phyloP scores from a whole-genome alignment of 1,140 invertebrate species.

The Lepidurus apus region DNA sequence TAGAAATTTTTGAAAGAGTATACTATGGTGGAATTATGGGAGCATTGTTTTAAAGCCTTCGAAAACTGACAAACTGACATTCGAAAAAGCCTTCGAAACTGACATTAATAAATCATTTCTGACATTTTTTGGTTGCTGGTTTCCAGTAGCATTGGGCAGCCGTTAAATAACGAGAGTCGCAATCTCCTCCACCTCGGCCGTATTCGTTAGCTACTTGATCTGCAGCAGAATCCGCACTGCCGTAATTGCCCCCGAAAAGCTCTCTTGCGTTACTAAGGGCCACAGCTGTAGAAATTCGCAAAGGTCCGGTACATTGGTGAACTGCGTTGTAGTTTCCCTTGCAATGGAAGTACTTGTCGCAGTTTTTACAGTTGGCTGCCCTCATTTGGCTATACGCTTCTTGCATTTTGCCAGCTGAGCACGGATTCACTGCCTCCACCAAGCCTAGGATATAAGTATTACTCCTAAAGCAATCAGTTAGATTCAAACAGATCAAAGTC shows the following conservation, averaged over 20 bases:
- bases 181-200: slow-evolving; percentile 25
- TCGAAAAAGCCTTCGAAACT: neutral
- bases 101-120: neutral
- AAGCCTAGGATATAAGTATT: neutral
- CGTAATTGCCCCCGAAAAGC: neutral
- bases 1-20: no score
- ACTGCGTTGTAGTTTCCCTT: slow-evolving; percentile 29
- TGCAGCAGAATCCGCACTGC: slow-evolving; percentile 14
- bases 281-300: slow-evolving; percentile 1
- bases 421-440: slow-evolving; percentile 22
- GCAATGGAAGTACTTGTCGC: slow-evolving; percentile 31
- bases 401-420: slow-evolving; percentile 25
- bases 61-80: neutral
- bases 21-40: no score
- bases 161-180: slow-evolving; percentile 4
- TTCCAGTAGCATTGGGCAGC: neutral
- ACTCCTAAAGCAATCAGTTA: no score
- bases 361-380: slow-evolving; percentile 29
- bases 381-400: slow-evolving; percentile 25
- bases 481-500: no score
- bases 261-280: slow-evolving; percentile 22
- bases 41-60: no score
- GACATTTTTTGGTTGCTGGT: slow-evolving; percentile 5
- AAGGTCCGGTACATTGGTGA: neutral
- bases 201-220: slow-evolving; percentile 27